A percentile compares a stretch with the other conserved stretches of the same genome.
Evolutionary conservation across 2,113 vertebrate genomes (phyloP).

Genomic region (Atlantisia rogersi): DNA sequence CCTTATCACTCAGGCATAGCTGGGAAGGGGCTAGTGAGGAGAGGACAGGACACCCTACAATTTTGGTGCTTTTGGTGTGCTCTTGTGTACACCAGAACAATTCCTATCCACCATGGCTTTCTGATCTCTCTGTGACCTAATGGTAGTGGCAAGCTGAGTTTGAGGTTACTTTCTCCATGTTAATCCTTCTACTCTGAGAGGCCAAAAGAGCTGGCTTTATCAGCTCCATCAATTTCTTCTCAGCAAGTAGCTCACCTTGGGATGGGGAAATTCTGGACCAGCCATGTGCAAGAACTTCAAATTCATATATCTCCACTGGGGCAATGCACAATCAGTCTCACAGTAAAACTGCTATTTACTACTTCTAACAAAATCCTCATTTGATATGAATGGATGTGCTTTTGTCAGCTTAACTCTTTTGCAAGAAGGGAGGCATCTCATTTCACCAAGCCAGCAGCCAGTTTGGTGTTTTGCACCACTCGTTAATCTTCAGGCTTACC

Average conservation of each 20-base stretch:
- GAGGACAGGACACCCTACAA: not conserved
- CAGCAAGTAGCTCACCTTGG: not conserved
- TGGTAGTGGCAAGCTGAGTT: not conserved
- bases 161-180: not conserved
- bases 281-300: not conserved
- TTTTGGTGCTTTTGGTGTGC: not conserved
- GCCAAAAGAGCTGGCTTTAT: not conserved
- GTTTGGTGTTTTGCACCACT: not conserved
- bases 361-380: not conserved
- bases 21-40: not conserved
- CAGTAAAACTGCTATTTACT: not conserved
- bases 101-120: not conserved
- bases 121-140: not conserved
- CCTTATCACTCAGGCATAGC: not conserved
- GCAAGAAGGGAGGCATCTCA: not conserved
- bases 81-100: not conserved
- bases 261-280: not conserved
- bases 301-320: no score
- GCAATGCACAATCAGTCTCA: not conserved
- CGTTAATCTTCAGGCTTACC: not conserved
- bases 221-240: not conserved
- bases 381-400: not conserved
- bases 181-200: not conserved
- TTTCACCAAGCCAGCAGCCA: not conserved
- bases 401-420: not conserved